A percentile compares a stretch with the other conserved stretches of the same genome.
These are phyloP conservation scores for Anarsia innoxiella DNA, from an alignment of 2,888 invertebrate genomes.

Conservation along the genomic window DNA sequence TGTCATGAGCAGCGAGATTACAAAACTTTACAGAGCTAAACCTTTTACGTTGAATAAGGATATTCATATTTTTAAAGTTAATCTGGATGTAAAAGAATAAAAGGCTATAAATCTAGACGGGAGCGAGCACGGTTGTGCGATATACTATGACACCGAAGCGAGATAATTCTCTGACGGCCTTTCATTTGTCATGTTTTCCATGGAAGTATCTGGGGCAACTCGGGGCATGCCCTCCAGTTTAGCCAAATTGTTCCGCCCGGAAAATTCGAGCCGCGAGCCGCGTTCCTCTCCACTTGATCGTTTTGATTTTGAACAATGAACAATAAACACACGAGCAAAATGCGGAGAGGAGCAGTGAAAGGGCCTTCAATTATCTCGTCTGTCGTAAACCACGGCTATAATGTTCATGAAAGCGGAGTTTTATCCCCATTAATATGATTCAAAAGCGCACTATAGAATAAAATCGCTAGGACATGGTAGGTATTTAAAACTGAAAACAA, in stretches of 20 bases:
- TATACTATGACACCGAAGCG: too few species aligned
- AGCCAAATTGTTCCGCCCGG: slow-evolving; percentile 5
- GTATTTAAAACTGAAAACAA: too few species aligned
- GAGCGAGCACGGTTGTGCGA: too few species aligned
- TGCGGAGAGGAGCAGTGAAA: slow-evolving; percentile 6
- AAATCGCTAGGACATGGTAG: too few species aligned
- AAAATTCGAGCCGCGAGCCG: slow-evolving; percentile 2
- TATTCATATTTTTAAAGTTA: too few species aligned
- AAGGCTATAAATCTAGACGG: too few species aligned
- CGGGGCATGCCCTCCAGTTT: slow-evolving; percentile 6
- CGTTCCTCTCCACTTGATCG: background rate
- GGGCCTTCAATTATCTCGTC: slow-evolving; percentile 11
- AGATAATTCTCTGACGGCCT: slow-evolving; percentile 1
- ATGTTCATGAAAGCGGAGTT: slow-evolving; percentile 8
- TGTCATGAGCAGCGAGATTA: too few species aligned
- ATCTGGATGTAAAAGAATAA: too few species aligned
- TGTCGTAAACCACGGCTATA: slow-evolving; percentile 11
- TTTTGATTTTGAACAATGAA: slow-evolving; percentile 6
- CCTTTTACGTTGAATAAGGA: too few species aligned
- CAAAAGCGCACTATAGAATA: background rate
- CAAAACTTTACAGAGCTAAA: too few species aligned
- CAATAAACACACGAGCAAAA: slow-evolving; percentile 10
- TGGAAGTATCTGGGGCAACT: slow-evolving; percentile 2
- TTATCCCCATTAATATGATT: slow-evolving; percentile 5
- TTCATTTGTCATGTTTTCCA: slow-evolving; percentile 7